Evolutionary conservation across 2,797 vertebrate genomes (phyloP), one percentile per base, ranked within the genome.

Genomic region (Picus viridis): DNA sequence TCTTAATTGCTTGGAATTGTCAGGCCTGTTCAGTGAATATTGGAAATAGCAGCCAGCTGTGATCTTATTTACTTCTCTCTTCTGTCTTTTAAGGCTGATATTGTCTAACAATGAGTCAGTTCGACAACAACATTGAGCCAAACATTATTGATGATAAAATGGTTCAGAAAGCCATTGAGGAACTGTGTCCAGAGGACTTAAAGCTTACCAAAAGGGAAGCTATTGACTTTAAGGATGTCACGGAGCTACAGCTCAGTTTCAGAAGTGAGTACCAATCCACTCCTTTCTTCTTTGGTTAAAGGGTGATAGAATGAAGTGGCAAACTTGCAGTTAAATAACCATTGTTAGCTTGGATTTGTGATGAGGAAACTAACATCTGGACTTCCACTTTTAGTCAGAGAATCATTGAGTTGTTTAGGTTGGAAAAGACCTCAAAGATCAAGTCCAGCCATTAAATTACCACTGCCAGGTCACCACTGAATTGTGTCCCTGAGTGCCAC

Each of bases 121-220:
- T 88, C 3, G 88, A 83, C 32, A 67, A 93, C 16, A 95, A 87
- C 2, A 24, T 95, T 10, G 95, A 98, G 72, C 97, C 98, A 4
- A 97, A 64, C 9, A 83, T 98, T 39, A 98, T 99, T 8, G 97
- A 98, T 5, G 98, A 99, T 53, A 88, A 98, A 83, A 95, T 98
- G 96, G 70, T 99, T 51, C 96, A 96, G 90, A 88, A 94, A 86
- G 98, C 98, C 2, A 89, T 98, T 6, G 84, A 95, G 39, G 97
- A 98, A 59, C 98, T 98, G 72, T 86, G 93, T 7, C 97, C 93
- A 67, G 97, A 97, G 9, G 96, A 98, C 63, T 95, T 97, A 1
- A 81, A 67, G 57, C 91, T 98, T 83, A 96, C 94, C 73, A 97
- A 96, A 77, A 91, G 41, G 26, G 98, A 98, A 90, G 98, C 94